A percentile compares a stretch with the other conserved stretches of the same genome.
Evolutionary conservation across 2,888 invertebrate species (phyloP).

Genomic region (Idaea dimidiata): DNA sequence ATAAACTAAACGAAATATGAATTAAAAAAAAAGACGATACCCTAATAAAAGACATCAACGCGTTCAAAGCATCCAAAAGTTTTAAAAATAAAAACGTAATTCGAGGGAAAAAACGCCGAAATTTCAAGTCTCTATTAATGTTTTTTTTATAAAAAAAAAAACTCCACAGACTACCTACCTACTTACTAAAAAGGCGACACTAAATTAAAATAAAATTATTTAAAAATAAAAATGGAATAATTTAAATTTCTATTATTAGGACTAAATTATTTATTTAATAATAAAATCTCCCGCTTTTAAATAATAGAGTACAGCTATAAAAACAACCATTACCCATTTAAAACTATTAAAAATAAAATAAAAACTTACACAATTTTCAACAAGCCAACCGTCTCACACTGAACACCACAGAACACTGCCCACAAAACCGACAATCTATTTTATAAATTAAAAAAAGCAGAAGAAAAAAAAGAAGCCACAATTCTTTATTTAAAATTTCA

Average conservation of each 20-base stretch:
- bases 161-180: no score
- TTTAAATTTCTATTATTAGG: no score
- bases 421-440: not conserved
- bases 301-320: not conserved
- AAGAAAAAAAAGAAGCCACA: not conserved
- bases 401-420: not conserved
- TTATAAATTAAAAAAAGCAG: not conserved
- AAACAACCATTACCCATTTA: slow-evolving; percentile 8
- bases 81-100: no score
- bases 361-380: not conserved
- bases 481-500: not conserved
- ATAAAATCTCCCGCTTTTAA: no score
- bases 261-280: no score
- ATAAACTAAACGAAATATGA: not conserved
- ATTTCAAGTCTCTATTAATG: no score
- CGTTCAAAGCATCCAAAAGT: slow-evolving; percentile 4
- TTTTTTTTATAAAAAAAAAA: no score
- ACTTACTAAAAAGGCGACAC: no score
- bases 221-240: no score
- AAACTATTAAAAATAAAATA: slow-evolving; percentile 8
- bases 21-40: not conserved
- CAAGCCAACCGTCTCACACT: not conserved
- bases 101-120: no score
- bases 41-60: slow-evolving; percentile 15
- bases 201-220: no score